A percentile compares a stretch with the other conserved stretches of the same genome.
phyloP scores from a whole-genome alignment of 2,888 invertebrate genomes.

The Ichneumon xanthorius region DNA sequence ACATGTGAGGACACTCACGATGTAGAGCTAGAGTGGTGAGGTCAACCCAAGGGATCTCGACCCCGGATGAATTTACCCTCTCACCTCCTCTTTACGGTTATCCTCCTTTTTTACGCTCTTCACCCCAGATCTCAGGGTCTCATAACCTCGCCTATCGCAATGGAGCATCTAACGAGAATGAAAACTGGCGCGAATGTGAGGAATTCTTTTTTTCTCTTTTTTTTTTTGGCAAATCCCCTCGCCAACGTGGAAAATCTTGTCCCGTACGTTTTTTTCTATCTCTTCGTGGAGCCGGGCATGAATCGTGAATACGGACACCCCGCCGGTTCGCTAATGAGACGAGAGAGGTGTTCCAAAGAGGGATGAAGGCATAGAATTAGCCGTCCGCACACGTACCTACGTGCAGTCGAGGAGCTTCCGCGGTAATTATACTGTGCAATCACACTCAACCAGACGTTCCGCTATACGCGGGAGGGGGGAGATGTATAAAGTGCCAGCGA shows the following conservation, averaged over 20 bases:
- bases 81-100: slow-evolving; percentile 24
- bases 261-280: slow-evolving; percentile 45
- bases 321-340: slow-evolving; percentile 58
- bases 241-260: slow-evolving; percentile 19
- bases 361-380: slow-evolving; percentile 45
- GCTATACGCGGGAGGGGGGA: slow-evolving; percentile 13
- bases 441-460: slow-evolving; percentile 59
- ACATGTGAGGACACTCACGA: slow-evolving; percentile 1
- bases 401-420: slow-evolving; percentile 31
- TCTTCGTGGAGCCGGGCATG: background rate
- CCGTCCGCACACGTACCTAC: slow-evolving; percentile 48
- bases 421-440: slow-evolving; percentile 65
- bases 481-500: slow-evolving; percentile 27
- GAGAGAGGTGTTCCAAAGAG: slow-evolving; percentile 46
- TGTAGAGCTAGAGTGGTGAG: slow-evolving; percentile 50
- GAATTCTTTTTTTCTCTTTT: slow-evolving; percentile 8
- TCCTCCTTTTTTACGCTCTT: background rate
- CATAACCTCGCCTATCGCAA: slow-evolving; percentile 19
- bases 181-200: background rate
- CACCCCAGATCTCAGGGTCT: background rate
- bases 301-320: slow-evolving; percentile 45
- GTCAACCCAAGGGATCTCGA: slow-evolving; percentile 46
- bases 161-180: background rate
- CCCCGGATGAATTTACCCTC: slow-evolving; percentile 30
- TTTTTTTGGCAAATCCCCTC: slow-evolving; percentile 21